Conservation (phyloP, 2,113 vertebrate species). For the Erythrocebus patas region DNA sequence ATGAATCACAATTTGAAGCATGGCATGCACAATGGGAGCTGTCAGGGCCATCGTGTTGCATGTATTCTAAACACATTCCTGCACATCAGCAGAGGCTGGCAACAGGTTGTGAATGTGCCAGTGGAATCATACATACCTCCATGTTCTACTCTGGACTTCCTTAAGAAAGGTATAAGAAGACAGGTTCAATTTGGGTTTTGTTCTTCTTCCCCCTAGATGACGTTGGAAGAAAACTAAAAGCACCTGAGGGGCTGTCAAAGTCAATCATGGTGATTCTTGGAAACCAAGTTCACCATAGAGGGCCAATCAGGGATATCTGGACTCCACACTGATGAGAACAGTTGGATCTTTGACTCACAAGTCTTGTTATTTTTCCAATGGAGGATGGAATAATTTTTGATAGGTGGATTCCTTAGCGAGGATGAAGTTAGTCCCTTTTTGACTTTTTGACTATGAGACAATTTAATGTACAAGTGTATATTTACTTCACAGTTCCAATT, state of each 20-base stretch:
- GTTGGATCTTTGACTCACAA: conserved; percentile 15
- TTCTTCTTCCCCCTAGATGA: not conserved
- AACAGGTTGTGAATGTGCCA: not conserved
- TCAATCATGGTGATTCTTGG: not conserved
- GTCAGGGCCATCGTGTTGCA: not conserved
- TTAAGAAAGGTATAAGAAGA: conserved; percentile 8
- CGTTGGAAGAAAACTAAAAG: conserved; percentile 38
- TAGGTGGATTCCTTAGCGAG: not conserved
- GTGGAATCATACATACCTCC: not conserved
- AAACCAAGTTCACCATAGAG: not conserved
- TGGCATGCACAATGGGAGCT: not conserved
- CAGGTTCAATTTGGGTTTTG: conserved; percentile 24
- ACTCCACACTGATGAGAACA: not conserved
- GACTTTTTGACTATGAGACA: not conserved
- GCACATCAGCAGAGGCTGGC: not conserved
- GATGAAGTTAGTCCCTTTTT: not conserved
- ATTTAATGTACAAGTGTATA: not conserved
- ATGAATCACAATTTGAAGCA: not conserved
- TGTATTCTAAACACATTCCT: not conserved
- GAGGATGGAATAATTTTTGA: not conserved
- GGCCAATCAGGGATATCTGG: not conserved
- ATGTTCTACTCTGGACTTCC: not conserved
- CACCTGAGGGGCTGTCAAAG: conserved; percentile 27
- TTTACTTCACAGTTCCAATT: not conserved
- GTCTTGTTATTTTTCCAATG: conserved; percentile 5